phyloP scores from a whole-genome alignment of 2,797 vertebrate species.

The Clarias fuscus region DNA sequence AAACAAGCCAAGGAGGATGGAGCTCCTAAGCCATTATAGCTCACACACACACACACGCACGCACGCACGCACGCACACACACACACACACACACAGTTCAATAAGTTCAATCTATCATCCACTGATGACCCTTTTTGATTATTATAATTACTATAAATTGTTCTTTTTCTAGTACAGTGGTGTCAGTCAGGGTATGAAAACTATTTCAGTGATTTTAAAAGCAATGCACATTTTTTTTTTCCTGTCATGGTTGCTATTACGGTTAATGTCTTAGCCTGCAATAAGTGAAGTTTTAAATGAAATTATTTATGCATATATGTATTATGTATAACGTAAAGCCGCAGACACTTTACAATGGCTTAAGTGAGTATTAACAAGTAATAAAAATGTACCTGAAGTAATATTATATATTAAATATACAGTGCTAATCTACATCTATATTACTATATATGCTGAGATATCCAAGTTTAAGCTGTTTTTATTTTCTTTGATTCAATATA shows the following conservation, averaged over 20 bases:
- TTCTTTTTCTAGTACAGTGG: background rate
- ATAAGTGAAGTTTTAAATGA: conserved; percentile 15
- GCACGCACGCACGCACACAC: conserved; percentile 21
- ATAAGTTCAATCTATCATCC: background rate
- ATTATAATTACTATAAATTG: background rate
- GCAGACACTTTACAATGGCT: conserved; percentile 19
- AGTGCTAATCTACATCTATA: background rate
- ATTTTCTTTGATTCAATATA: background rate
- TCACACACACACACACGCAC: conserved; percentile 13
- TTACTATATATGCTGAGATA: conserved; percentile 10
- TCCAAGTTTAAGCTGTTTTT: background rate
- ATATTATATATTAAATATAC: background rate
- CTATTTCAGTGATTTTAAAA: background rate
- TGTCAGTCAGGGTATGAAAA: conserved; percentile 15
- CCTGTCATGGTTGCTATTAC: background rate
- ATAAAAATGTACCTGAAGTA: background rate
- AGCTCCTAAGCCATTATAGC: conserved; percentile 31
- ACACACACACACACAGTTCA: background rate
- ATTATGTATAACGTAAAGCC: background rate
- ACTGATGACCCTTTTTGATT: background rate
- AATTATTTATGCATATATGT: background rate
- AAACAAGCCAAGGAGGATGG: conserved; percentile 37
- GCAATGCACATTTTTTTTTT: conserved; percentile 18
- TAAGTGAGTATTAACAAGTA: conserved; percentile 8
- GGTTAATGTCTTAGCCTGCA: conserved; percentile 25